Evolutionary conservation across 1,140 invertebrate genomes (phyloP), one percentile per base, ranked within the genome.

Genomic region (Microplitis mediator): DNA sequence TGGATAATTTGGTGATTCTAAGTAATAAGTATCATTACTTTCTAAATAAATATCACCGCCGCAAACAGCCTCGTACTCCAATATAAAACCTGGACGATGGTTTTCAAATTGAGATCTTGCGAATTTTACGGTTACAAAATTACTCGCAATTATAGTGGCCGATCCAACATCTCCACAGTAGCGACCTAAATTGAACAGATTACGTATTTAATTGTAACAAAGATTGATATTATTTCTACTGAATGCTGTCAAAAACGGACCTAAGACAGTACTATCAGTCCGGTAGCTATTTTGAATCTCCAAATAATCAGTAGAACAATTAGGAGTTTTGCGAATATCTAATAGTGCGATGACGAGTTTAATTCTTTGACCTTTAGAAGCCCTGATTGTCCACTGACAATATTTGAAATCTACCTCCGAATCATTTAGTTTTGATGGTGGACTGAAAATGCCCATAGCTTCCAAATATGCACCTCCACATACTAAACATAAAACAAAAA

Each of bases 361-460:
- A 64, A 99, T 97, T 66, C 94, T 91, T 86, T 99, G 97, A 0
- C 98, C 98, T 77, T 98, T 97, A 0, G 97, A 98, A 0, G 97
- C 97, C 0, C 97, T 97, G 65, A 99, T 98, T 54, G 97, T 88
- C 97, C 97, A 99, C 87, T 97, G 95, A 82, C 96, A 98, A 58
- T 90, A 88, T 73, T 96, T 93, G 0, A 91, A 90, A 4, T 85
- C 84, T 0, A 90, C 83, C 9, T 88, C 85, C 13, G 86, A 88
- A 58, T 88, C 89, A 36, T 89, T 88, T 4, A 89, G 88, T 84
- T 93, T 92, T 0, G 89, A 89, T 0, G 96, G 95, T 0, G 95
- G 93, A 66, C 89, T 89, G 78, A 98, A 95, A 74, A 89, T 91
- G 0, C 93, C 97, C 1, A 91, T 92, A 78, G 95, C 96, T 65